Evolutionary conservation across 2,797 vertebrate genomes (phyloP).

Genomic region (Tiaroga cobitis): DNA sequence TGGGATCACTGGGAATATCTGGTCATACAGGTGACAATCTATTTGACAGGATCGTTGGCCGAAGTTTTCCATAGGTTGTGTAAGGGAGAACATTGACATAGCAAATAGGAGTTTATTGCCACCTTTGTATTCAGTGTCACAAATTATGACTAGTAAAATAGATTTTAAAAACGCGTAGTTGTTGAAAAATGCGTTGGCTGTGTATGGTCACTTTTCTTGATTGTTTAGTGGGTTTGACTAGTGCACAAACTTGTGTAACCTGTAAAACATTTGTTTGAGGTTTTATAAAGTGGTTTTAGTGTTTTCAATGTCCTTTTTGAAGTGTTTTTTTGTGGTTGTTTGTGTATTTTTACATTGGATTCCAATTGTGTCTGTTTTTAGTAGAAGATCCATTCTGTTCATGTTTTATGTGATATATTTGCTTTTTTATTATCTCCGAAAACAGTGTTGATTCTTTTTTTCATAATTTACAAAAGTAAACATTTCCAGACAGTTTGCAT

Average conservation of each 20-base stretch:
- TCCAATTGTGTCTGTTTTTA: not conserved
- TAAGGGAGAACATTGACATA: not conserved
- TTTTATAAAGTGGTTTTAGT: constrained; percentile 10
- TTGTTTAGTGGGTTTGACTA: constrained; percentile 9
- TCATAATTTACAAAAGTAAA: not conserved
- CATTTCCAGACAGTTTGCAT: not conserved
- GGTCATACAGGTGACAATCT: constrained; percentile 54
- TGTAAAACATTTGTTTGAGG: constrained; percentile 6
- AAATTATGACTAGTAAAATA: not conserved
- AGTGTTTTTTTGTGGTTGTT: not conserved
- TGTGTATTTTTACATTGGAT: not conserved
- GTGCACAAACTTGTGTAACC: not conserved
- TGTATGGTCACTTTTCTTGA: not conserved
- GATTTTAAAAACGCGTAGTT: not conserved
- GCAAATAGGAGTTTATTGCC: not conserved
- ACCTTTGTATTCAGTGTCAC: not conserved
- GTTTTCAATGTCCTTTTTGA: not conserved
- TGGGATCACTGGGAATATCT: constrained; percentile 64
- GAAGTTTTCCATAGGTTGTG: not conserved
- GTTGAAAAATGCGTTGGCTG: not conserved
- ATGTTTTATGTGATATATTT: not conserved
- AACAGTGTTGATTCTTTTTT: not conserved
- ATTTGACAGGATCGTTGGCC: not conserved
- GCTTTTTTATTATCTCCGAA: not conserved
- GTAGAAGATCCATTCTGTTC: not conserved